Evolutionary conservation across 2,797 vertebrate genomes (phyloP), one percentile per base, ranked within the genome.

Genomic region (Microhierax caerulescens): DNA sequence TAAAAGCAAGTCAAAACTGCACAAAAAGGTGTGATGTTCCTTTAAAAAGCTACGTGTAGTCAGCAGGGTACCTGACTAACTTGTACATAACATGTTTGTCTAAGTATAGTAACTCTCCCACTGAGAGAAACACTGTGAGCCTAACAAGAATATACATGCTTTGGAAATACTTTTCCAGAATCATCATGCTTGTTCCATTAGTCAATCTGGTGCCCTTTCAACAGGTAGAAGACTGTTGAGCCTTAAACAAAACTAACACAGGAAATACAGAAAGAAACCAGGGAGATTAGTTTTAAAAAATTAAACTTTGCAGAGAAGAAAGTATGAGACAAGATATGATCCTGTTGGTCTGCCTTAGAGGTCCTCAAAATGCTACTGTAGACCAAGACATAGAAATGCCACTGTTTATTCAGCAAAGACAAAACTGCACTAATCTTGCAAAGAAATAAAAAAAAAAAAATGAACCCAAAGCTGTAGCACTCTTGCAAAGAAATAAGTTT

Each of bases 91-190:
- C 78, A 43, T 75, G 69, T 95, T 95, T 16, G 8, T 79, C 39
- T 92, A 63, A 84, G 83, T 65, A 39, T 7, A 69, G 80, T 82
- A 82, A 69, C 68, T 82, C 73, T 78, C 59, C 78, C 80, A 82
- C 68, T 72, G 84, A 85, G 86, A 88, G 67, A 90, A 96, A 91
- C 34, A 69, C 48, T 0, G 5, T 37, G 54, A 93, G 64, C 60
- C 2, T 7, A 94, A 94, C 95, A 97, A 95, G 97, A 94, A 95
- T 36, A 65, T 50, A 97, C 96, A 97, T 7, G 94, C 75, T 82
- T 70, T 91, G 74, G 79, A 93, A 93, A 95, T 85, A 77, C 12
- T 91, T 90, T 20, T 92, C 63, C 64, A 90, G 73, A 95, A 77
- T 72, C 64, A 34, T 39, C 54, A 92, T 63, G 67, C 70, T 94